Conservation (phyloP, 37 sponge, comb jelly and placozoan species). For the Aphrocallistes beatrix region DNA sequence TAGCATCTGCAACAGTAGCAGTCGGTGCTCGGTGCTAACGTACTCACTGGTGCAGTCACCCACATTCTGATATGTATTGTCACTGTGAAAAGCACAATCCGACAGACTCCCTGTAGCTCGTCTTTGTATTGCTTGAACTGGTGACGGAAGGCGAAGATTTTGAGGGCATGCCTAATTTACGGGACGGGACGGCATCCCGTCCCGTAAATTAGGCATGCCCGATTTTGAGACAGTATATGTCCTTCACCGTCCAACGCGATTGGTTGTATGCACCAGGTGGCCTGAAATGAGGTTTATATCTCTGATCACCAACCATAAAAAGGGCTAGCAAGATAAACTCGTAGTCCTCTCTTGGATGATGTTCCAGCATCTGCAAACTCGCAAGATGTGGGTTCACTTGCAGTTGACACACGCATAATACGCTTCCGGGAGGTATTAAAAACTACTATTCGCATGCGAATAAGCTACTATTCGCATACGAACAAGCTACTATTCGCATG, state of each 20-base stretch:
- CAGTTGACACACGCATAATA: no score
- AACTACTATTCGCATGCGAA: no score
- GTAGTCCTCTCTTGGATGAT: slow-evolving; percentile 14
- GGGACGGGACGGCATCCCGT: no score
- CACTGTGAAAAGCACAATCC: slow-evolving; percentile 12
- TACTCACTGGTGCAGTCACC: slow-evolving; percentile 21
- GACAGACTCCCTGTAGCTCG: background rate
- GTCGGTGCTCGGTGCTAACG: slow-evolving; percentile 11
- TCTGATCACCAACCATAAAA: background rate
- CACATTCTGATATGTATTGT: slow-evolving; percentile 1
- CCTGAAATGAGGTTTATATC: slow-evolving; percentile 14
- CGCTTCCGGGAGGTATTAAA: no score
- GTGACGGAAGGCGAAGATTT: slow-evolving; percentile 10
- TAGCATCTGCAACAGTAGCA: background rate
- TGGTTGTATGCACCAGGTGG: slow-evolving; percentile 14
- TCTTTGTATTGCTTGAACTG: background rate
- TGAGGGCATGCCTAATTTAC: no score
- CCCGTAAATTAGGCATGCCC: no score
- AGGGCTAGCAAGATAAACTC: slow-evolving; percentile 8
- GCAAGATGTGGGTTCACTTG: no score
- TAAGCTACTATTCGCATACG: no score
- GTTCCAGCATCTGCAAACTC: slow-evolving; percentile 18
- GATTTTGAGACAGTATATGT: slow-evolving; percentile 7
- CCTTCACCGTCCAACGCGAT: slow-evolving; percentile 15
- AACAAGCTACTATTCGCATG: no score